These are phyloP conservation scores for Syrmaticus mikado DNA, from an alignment of 2,113 vertebrate species.

Conservation along the genomic window DNA sequence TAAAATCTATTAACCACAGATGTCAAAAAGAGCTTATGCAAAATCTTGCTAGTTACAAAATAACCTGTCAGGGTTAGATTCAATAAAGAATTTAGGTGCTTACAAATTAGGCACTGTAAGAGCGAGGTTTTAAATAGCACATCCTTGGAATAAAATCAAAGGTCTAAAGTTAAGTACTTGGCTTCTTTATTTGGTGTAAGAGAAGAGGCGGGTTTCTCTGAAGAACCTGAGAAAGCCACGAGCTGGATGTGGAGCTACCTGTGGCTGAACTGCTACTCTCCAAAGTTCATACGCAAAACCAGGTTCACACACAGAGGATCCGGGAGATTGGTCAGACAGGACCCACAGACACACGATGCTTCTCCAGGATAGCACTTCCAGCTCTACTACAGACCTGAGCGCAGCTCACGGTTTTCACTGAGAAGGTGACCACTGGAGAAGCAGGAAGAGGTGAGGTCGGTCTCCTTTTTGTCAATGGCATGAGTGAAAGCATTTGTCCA, in stretches of 20 bases:
- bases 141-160: constrained; percentile 45
- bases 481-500: not conserved
- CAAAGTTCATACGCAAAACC: not conserved
- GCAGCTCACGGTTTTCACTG: not conserved
- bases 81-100: constrained; percentile 33
- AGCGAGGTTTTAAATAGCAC: not conserved
- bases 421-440: not conserved
- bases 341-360: not conserved
- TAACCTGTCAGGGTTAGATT: constrained; percentile 12
- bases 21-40: constrained; percentile 38
- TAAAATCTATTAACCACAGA: constrained; percentile 55
- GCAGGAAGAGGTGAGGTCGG: not conserved
- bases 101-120: constrained; percentile 15
- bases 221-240: not conserved
- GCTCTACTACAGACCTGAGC: not conserved
- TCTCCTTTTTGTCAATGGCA: not conserved
- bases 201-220: not conserved
- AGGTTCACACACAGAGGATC: not conserved
- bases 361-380: not conserved
- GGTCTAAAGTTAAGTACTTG: not conserved
- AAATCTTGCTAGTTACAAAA: constrained; percentile 43
- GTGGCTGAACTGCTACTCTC: not conserved
- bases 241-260: constrained; percentile 9
- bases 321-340: not conserved
- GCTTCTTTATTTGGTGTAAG: not conserved